Conservation (phyloP, 1,140 invertebrate genomes). For the Brachionus rotundiformis region DNA sequence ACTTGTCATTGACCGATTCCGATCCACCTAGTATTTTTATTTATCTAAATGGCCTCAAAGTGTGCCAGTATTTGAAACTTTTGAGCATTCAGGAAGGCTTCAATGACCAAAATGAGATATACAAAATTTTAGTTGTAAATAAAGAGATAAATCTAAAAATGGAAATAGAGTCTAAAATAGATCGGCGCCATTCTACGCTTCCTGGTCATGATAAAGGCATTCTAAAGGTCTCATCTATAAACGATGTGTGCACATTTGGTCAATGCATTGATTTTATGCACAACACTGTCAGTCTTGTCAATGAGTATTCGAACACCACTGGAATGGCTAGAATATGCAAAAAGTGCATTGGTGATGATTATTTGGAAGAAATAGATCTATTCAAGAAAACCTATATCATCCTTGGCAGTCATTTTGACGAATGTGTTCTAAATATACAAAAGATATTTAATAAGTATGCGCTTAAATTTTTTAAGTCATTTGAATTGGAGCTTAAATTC, state of each 20-base stretch:
- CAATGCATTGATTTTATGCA: slow-evolving; percentile 51
- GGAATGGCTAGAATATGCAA: neutral
- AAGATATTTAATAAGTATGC: slow-evolving; percentile 18
- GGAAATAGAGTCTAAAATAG: neutral
- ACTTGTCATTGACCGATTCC: neutral
- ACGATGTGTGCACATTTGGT: neutral
- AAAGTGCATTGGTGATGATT: neutral
- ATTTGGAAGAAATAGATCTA: slow-evolving; percentile 46
- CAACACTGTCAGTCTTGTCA: slow-evolving; percentile 7
- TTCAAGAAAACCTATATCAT: slow-evolving; percentile 51
- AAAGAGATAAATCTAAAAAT: slow-evolving; percentile 31
- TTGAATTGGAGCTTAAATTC: slow-evolving; percentile 9
- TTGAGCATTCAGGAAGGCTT: slow-evolving; percentile 9
- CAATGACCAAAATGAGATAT: neutral
- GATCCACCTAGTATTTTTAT: neutral
- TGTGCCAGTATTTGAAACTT: neutral
- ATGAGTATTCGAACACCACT: neutral
- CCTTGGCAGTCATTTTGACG: slow-evolving; percentile 30
- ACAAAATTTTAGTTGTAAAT: slow-evolving; percentile 41
- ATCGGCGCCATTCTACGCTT: neutral
- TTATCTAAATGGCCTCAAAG: neutral
- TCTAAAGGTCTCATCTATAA: neutral
- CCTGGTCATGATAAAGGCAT: neutral
- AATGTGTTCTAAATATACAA: neutral
- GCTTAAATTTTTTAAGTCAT: neutral